phyloP scores from a whole-genome alignment of 2,888 invertebrate genomes.

The Bedellia somnulentella region DNA sequence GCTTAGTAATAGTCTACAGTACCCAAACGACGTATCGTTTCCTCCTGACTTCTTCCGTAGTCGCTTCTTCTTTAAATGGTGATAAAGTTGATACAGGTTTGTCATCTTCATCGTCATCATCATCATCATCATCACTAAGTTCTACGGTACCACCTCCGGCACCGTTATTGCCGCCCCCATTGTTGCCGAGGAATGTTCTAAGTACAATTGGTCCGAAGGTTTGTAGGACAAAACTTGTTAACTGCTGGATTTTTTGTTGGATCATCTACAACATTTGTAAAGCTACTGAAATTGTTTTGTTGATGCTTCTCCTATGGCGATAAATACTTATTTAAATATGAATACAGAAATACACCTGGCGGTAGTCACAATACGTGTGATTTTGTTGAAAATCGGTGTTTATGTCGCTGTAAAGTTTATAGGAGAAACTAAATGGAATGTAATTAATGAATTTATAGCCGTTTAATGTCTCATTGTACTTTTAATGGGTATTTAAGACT shows the following conservation, averaged over 20 bases:
- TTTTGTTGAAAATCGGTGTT: no score
- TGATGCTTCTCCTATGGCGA: no score
- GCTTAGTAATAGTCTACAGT: conserved; percentile 34
- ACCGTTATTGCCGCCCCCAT: conserved; percentile 37
- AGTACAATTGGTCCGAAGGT: conserved; percentile 75
- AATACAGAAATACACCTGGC: no score
- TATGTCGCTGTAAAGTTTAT: no score
- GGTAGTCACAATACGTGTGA: no score
- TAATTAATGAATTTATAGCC: no score
- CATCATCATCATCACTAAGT: conserved; percentile 56
- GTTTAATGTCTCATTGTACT: no score
- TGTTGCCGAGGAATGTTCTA: conserved; percentile 59
- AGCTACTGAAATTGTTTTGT: conserved; percentile 21
- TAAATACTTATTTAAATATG: no score
- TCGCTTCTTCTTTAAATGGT: conserved; percentile 15
- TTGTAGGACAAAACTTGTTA: conserved; percentile 72
- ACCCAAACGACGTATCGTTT: conserved; percentile 1
- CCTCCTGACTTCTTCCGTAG: conserved; percentile 6
- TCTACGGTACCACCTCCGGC: conserved; percentile 32
- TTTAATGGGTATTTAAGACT: no score
- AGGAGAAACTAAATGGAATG: no score
- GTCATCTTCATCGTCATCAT: conserved; percentile 62
- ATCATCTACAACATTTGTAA: conserved; percentile 66
- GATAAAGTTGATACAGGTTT: conserved; percentile 17
- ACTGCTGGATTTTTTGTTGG: conserved; percentile 76